phyloP scores from a whole-genome alignment of 1,140 invertebrate species.

The Zaprionus lachaisei region DNA sequence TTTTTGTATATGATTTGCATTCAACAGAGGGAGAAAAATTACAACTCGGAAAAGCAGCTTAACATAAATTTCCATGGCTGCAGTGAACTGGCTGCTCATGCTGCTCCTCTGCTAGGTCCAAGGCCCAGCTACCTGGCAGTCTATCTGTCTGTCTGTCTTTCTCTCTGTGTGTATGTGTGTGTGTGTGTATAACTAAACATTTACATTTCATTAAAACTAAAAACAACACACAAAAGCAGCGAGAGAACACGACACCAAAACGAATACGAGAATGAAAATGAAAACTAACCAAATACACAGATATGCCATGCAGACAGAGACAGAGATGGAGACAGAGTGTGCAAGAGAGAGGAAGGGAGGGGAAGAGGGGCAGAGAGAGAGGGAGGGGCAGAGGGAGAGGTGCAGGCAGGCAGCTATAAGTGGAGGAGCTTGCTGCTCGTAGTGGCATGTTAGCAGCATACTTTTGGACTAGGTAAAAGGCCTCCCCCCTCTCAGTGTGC shows the following conservation, averaged over 20 bases:
- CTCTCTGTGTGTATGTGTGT: conserved; percentile 14
- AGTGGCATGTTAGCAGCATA: conserved; percentile 64
- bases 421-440: conserved; percentile 11
- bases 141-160: neutral
- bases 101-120: neutral
- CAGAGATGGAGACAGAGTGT: conserved; percentile 12
- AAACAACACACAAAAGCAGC: conserved; percentile 79
- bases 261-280: conserved; percentile 52
- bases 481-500: neutral
- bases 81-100: conserved; percentile 23
- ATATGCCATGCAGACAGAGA: conserved; percentile 13
- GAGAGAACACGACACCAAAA: conserved; percentile 73
- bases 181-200: conserved; percentile 78
- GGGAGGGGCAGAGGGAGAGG: neutral
- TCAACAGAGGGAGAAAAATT: conserved; percentile 31
- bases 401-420: neutral
- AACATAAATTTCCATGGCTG: conserved; percentile 48
- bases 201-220: conserved; percentile 83
- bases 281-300: conserved; percentile 69
- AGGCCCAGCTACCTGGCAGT: conserved; percentile 11
- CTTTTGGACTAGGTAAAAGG: conserved; percentile 67
- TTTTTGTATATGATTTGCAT: conserved; percentile 36
- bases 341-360: neutral
- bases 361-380: neutral
- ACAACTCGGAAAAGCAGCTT: conserved; percentile 47